These are phyloP conservation scores for Drosophila lacertosa DNA, from an alignment of 1,140 invertebrate genomes.

Conservation along the genomic window DNA sequence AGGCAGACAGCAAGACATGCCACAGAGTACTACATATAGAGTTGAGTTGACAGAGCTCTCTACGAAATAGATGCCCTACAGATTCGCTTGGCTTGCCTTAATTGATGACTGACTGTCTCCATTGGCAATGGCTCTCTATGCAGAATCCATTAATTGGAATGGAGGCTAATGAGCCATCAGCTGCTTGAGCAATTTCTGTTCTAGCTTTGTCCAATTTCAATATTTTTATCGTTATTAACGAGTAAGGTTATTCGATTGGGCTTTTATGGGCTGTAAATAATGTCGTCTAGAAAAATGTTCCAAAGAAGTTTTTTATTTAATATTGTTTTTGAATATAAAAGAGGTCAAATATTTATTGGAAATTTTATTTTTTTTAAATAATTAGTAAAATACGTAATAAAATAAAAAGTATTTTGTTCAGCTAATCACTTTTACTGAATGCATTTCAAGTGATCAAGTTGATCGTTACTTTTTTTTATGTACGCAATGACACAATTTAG, in stretches of 20 bases:
- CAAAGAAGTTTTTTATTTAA: not conserved
- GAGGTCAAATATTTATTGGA: not conserved
- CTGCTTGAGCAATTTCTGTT: slow-evolving; percentile 35
- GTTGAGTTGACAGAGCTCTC: slow-evolving; percentile 18
- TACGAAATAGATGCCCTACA: slow-evolving; percentile 13
- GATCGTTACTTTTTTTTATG: no score
- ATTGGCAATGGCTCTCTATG: slow-evolving; percentile 52
- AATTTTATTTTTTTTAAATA: not conserved
- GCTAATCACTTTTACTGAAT: no score
- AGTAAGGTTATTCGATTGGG: slow-evolving; percentile 4
- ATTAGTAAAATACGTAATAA: no score
- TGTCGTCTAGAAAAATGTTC: not conserved
- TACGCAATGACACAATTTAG: no score
- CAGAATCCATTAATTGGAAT: slow-evolving; percentile 40
- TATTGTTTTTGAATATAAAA: not conserved
- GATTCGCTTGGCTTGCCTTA: slow-evolving; percentile 58
- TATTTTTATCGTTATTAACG: slow-evolving; percentile 39
- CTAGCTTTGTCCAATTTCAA: slow-evolving; percentile 17
- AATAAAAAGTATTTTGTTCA: no score
- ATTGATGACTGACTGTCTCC: slow-evolving; percentile 57
- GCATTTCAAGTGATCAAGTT: no score
- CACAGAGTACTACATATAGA: slow-evolving; percentile 1
- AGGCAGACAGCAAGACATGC: slow-evolving; percentile 21
- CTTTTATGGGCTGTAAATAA: slow-evolving; percentile 15
- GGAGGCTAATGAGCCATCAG: slow-evolving; percentile 43